Percentiles rank a stretch among this genome's conserved stretches.
These are phyloP conservation scores for Phodopus roborovskii DNA, from an alignment of 2,113 vertebrate species.

Conservation along the genomic window DNA sequence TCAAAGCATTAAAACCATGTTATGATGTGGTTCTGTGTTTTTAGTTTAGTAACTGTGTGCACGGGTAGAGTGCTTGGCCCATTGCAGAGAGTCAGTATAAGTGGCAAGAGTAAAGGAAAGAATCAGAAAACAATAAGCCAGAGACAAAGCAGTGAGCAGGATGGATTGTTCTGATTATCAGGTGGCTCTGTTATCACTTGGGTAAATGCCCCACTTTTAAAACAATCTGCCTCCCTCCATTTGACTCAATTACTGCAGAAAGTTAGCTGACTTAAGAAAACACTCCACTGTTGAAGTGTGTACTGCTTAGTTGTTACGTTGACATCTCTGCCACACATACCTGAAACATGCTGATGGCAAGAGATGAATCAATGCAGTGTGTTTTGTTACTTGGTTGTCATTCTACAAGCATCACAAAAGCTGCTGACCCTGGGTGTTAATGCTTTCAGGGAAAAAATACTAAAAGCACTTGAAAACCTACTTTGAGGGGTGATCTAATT, in stretches of 20 bases:
- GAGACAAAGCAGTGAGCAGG: neutral
- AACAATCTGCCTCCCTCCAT: neutral
- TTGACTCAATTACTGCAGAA: slow-evolving; percentile 39
- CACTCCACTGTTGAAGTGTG: neutral
- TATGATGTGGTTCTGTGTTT: neutral
- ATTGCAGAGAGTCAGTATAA: neutral
- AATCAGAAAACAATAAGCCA: neutral
- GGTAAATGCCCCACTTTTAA: slow-evolving; percentile 25
- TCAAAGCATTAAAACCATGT: neutral
- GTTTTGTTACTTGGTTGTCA: slow-evolving; percentile 32
- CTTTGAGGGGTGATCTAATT: slow-evolving; percentile 49
- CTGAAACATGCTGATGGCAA: neutral
- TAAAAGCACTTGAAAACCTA: slow-evolving; percentile 57
- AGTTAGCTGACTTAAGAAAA: slow-evolving; percentile 24
- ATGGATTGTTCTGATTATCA: neutral
- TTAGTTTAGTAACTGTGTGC: neutral
- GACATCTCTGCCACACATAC: neutral
- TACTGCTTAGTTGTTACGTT: neutral
- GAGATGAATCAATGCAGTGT: neutral
- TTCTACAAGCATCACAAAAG: slow-evolving; percentile 4
- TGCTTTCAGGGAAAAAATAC: slow-evolving; percentile 55
- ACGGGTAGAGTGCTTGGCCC: neutral
- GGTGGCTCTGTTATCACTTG: neutral
- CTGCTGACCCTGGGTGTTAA: slow-evolving; percentile 39
- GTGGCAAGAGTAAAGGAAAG: neutral